Evolutionary conservation across 1,140 invertebrate genomes (phyloP).

Genomic region (Panulirus ornatus): DNA sequence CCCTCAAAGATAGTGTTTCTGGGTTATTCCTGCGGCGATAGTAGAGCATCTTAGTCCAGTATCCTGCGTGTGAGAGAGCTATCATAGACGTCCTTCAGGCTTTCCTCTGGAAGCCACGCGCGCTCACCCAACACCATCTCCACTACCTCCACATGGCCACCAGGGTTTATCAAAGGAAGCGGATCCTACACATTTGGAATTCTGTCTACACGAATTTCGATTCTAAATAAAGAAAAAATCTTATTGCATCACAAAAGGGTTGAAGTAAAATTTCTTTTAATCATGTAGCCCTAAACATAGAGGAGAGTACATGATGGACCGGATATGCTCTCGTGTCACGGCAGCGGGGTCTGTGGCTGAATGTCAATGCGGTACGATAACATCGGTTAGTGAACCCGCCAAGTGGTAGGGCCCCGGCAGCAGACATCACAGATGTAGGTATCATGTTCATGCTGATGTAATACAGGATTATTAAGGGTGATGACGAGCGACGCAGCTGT

Average conservation of each 20-base stretch:
- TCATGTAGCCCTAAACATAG: too few species aligned
- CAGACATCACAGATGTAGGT: neutral
- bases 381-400: neutral
- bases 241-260: too few species aligned
- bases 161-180: too few species aligned
- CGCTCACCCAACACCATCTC: too few species aligned
- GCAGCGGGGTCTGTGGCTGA: neutral
- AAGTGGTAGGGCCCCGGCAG: neutral
- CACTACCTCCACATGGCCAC: too few species aligned
- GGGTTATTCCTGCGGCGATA: neutral
- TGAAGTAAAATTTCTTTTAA: too few species aligned
- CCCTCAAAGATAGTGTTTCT: too few species aligned
- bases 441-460: neutral
- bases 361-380: neutral
- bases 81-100: neutral
- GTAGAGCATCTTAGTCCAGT: neutral
- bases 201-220: too few species aligned
- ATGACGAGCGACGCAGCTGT: neutral
- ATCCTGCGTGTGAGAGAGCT: neutral
- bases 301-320: too few species aligned
- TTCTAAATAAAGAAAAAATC: too few species aligned
- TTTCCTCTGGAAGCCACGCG: neutral
- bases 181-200: too few species aligned
- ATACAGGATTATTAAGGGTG: neutral
- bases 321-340: neutral